Evolutionary conservation across 2,113 vertebrate genomes (phyloP), one percentile per base, ranked within the genome.

Genomic region (Leuciscus idus): DNA sequence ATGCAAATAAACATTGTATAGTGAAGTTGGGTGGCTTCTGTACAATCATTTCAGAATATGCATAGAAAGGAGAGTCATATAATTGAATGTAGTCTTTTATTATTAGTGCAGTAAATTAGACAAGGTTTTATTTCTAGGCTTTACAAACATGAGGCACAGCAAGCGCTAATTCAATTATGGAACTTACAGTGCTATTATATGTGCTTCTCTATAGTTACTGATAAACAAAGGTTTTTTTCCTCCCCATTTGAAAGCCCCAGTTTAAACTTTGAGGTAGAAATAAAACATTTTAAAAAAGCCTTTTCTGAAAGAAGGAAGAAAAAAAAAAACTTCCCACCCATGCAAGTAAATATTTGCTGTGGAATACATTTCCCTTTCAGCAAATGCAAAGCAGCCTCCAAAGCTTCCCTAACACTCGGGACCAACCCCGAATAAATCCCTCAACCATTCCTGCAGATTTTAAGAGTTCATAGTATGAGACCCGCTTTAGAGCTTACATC

Each of bases 261-360:
- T 7, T 81, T 48, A 72, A 50, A 62, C 9, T 52, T 50, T 46
- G 94, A 93, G 93, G 92, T 94, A 95, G 93, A 92, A 92, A 82
- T 62, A 90, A 89, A 87, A 17, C 85, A 89, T 87, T 33, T 33
- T 4, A 33, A 1, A 50, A 50, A 15, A 50, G 86, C 85, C 84
- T 84, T 86, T 84, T 76, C 85, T 87, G 80, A 85, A 36, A 68
- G 26, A 82, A 43, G 7, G 15, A 77, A 76, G 4, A 2, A 3
- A 33, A 59, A 84, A 21, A 48, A 46, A 17, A 6, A 4, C 30
- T 2, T 36, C 30, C 52, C 23, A 33, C 50, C 76, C 78, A 80
- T 26, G 85, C 61, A 88, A 91, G 91, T 92, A 91, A 93, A 93
- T 90, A 90, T 92, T 91, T 92, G 66, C 88, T 74, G 87, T 52